Evolutionary conservation across 2,797 vertebrate genomes (phyloP), one percentile per base, ranked within the genome.

Genomic region (Pangasius djambal): DNA sequence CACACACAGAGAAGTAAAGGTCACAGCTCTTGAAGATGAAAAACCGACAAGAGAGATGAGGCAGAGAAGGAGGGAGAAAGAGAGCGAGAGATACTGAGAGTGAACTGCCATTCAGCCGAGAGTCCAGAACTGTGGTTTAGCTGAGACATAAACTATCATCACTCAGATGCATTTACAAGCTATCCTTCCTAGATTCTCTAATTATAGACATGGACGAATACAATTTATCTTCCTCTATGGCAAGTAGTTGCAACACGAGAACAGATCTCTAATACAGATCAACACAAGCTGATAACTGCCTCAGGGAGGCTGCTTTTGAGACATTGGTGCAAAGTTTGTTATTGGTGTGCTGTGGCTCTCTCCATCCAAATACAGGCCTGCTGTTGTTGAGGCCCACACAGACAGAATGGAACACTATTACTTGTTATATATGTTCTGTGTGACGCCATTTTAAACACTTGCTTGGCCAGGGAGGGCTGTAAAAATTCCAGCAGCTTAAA

Each of bases 21-120:
- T 89, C 89, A 89, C 59, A 69, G 50, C 81, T 67, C n/a, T 87
- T 77, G 87, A 75, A 87, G 72, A 89, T 89, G 86, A 77, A 52
- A 63, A 85, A 50, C 89, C n/a, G 31, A 86, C 65, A 93, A 94
- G 40, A 75, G 67, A 86, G 72, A 93, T 93, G 94, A 87, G 69
- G 61, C 31, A 93, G 94, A 95, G 88, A 77, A 93, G 94, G 88
- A 18, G 90, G 88, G 52, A 70, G 85, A 63, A 40, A 61, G 65
- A 25, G 74, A 4, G 55, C 70, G 28, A 93, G 94, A 94, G 85
- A 59, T 94, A 94, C 37, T 48, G 28, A 31, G 70, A 83, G 63
- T 69, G 50, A 77, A 84, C 77, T 87, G 74, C 50, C 86, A 89
- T 89, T 89, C 63, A 78, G 61, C 61, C n/a, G 52, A 78, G 81